Evolutionary conservation across 2,888 invertebrate genomes (phyloP).

Genomic region (Yponomeuta cagnagella): DNA sequence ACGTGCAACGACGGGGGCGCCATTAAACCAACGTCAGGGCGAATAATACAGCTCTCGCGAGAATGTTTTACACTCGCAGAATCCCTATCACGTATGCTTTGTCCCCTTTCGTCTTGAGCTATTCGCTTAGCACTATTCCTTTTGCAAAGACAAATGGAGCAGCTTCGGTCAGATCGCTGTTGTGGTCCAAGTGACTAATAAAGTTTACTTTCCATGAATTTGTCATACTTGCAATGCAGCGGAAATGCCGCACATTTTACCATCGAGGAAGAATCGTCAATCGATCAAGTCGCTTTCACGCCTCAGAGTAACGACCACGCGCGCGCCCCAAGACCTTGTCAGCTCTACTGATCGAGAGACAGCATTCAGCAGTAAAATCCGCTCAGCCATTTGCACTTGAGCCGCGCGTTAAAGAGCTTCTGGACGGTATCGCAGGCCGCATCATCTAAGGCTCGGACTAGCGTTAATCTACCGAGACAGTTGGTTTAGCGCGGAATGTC

Average conservation of each 20-base stretch:
- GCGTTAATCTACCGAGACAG: constrained; percentile 20
- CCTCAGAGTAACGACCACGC: background rate
- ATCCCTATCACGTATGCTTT: constrained; percentile 8
- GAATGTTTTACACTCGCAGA: constrained; percentile 7
- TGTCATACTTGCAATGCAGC: background rate
- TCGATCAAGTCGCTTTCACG: constrained; percentile 5
- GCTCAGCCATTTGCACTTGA: background rate
- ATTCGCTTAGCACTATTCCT: background rate
- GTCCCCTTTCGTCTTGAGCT: constrained; percentile 3
- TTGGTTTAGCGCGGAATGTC: constrained; percentile 17
- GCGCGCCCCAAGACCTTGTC: background rate
- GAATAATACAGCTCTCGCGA: constrained; percentile 3
- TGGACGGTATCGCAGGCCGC: constrained; percentile 16
- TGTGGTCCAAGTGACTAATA: constrained; percentile 5
- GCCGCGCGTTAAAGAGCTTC: background rate
- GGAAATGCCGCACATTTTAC: background rate
- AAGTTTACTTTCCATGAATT: background rate
- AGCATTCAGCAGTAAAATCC: background rate
- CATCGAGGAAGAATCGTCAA: background rate
- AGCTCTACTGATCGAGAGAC: background rate
- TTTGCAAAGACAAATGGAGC: constrained; percentile 8
- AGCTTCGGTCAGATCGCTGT: background rate
- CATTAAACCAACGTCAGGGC: constrained; percentile 4
- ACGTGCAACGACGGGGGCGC: constrained; percentile 10
- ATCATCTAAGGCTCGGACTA: constrained; percentile 9